Base-by-base conservation (phyloP, 2,888 invertebrate species). In the Cinara cedri region DNA sequence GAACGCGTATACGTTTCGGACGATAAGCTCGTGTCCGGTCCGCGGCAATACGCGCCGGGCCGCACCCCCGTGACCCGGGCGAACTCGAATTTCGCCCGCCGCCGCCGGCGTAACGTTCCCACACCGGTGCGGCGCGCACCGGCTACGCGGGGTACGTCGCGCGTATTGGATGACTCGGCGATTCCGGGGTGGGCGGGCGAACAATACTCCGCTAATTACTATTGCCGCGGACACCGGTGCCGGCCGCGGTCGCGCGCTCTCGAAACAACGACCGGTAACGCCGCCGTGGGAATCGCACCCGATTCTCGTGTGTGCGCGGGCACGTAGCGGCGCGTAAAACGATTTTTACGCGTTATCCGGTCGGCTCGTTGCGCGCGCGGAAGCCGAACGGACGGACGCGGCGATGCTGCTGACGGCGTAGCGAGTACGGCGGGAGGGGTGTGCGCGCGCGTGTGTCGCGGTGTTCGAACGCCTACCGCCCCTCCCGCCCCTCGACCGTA, bases 131-230 rank as follows among this genome's bases (percentile, higher is more conserved):
- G n/a, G n/a, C 34, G 34, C 6, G 6, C 34, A 6, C 34, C 34
- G 34, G 3, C 6, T 34, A n/a, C n/a, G n/a, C n/a, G n/a, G n/a
- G n/a, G n/a, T 34, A 34, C 34, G 6, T 34, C 6, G 34, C 6
- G n/a, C 34, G 34, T 34, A 4, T 34, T 34, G n/a, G 70, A 78
- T 78, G 78, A 78, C 78, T 78, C 62, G 78, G 60, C 46, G 68
- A 76, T 55, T 57, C 46, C 57, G 57, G 49, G 60, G 26, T 6
- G 1, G 34, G 10, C n/a, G 44, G 21, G 1, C 10, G 21, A 68
- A 78, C 78, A 78, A 46, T 70, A 49, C 78, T 78, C n/a, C 42
- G 76, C 76, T 78, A 78, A 78, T 78, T 65, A 75, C 42, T 34
- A 70, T 49, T 16, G 21, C 10, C 21, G 24, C 21, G 46, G 46